phyloP scores from a whole-genome alignment of 2,888 invertebrate species.

The Notodonta ziczac region DNA sequence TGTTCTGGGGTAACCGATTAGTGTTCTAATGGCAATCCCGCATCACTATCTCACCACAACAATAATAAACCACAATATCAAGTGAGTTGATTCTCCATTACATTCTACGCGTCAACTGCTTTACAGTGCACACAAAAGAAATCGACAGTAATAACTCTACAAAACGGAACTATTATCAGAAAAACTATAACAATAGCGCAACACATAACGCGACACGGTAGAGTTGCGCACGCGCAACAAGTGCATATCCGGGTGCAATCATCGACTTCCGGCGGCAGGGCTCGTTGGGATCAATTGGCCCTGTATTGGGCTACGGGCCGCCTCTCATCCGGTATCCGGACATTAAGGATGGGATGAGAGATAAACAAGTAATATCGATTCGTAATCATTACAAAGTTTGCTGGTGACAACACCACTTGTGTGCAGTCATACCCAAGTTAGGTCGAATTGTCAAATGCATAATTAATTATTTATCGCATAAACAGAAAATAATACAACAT shows the following conservation, averaged over 20 bases:
- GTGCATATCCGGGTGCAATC: slow-evolving; percentile 71
- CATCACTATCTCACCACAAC: background rate
- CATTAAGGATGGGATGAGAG: slow-evolving; percentile 40
- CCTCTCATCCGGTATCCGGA: slow-evolving; percentile 63
- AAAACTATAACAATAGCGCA: slow-evolving; percentile 34
- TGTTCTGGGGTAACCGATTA: background rate
- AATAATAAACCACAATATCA: background rate
- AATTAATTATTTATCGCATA: too few species aligned
- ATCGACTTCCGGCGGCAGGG: slow-evolving; percentile 56
- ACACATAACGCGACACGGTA: slow-evolving; percentile 40
- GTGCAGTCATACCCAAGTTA: too few species aligned
- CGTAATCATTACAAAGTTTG: background rate
- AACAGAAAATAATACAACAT: background rate
- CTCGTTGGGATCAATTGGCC: slow-evolving; percentile 69
- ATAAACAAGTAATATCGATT: slow-evolving; percentile 19
- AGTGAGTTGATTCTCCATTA: background rate
- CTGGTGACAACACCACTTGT: too few species aligned
- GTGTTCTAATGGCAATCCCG: background rate
- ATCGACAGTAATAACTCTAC: slow-evolving; percentile 8
- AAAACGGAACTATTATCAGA: slow-evolving; percentile 32
- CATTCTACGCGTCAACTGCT: background rate
- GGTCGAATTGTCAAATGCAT: too few species aligned
- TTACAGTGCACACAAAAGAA: slow-evolving; percentile 2
- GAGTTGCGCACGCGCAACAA: slow-evolving; percentile 46
- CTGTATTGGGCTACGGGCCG: slow-evolving; percentile 51